Conservation (phyloP, 1,140 invertebrate species). For the Varroa destructor region DNA sequence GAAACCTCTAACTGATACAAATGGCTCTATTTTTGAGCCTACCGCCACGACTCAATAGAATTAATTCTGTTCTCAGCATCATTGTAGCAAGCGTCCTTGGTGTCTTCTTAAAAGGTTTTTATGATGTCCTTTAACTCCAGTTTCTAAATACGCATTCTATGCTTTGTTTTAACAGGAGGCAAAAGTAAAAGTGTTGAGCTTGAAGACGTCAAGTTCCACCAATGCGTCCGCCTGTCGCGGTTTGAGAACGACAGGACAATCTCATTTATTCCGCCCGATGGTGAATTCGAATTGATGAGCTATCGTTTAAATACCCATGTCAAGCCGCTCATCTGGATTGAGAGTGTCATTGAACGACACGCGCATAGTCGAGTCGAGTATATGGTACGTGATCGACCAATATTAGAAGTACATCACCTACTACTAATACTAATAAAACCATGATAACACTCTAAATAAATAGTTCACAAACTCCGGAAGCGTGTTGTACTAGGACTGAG, state of each 20-base stretch:
- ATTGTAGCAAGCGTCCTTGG: neutral
- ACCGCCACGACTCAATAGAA: slow-evolving; percentile 28
- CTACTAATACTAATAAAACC: neutral
- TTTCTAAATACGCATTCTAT: neutral
- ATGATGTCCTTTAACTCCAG: neutral
- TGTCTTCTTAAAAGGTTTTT: no score
- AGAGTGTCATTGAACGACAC: slow-evolving; percentile 97
- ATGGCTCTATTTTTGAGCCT: slow-evolving; percentile 19
- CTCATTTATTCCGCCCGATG: slow-evolving; percentile 97
- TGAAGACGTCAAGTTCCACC: slow-evolving; percentile 99
- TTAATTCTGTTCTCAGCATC: slow-evolving; percentile 31
- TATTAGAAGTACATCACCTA: neutral
- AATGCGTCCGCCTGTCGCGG: slow-evolving; percentile 87
- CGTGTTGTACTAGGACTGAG: slow-evolving; percentile 15
- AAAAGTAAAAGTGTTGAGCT: slow-evolving; percentile 98
- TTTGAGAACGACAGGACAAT: slow-evolving; percentile 99
- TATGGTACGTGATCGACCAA: slow-evolving; percentile 70
- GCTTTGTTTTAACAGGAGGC: slow-evolving; percentile 46
- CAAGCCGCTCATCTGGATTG: slow-evolving; percentile 98
- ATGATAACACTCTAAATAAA: neutral
- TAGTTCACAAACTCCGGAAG: slow-evolving; percentile 25
- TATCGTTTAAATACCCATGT: slow-evolving; percentile 93
- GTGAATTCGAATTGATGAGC: slow-evolving; percentile 99
- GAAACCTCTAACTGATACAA: slow-evolving; percentile 10
- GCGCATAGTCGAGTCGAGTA: slow-evolving; percentile 95